Percentiles rank a stretch among this genome's conserved stretches.
Conservation (phyloP, 2,113 vertebrate genomes). For the Lophius piscatorius region DNA sequence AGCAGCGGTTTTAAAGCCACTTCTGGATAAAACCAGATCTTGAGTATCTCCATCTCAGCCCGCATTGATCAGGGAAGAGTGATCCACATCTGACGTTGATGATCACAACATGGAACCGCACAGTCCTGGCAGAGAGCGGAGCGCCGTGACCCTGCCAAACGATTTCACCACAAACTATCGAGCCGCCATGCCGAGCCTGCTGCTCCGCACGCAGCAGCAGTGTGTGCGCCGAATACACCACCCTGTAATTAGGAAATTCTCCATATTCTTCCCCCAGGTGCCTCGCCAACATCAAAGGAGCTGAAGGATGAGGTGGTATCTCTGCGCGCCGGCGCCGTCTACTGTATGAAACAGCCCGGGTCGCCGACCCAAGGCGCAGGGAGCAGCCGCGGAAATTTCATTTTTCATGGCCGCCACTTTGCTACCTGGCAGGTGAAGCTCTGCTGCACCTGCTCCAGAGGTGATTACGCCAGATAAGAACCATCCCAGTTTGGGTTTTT, state of each 20-base stretch:
- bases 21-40: no score
- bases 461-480: slow-evolving; percentile 44
- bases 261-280: slow-evolving; percentile 64
- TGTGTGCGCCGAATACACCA: slow-evolving; percentile 68
- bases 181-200: slow-evolving; percentile 40
- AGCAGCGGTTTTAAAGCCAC: no score
- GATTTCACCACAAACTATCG: slow-evolving; percentile 59
- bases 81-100: slow-evolving; percentile 65
- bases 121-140: slow-evolving; percentile 51
- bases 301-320: slow-evolving; percentile 68
- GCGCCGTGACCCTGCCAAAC: slow-evolving; percentile 42
- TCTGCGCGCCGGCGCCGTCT: slow-evolving; percentile 57
- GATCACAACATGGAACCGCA: slow-evolving; percentile 50
- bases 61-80: slow-evolving; percentile 38
- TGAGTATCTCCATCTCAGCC: no score
- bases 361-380: slow-evolving; percentile 61
- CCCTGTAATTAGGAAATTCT: slow-evolving; percentile 68
- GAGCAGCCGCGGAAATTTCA: slow-evolving; percentile 64
- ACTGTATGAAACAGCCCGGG: slow-evolving; percentile 56
- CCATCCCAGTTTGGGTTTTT: no score
- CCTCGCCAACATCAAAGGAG: slow-evolving; percentile 74
- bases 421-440: slow-evolving; percentile 58
- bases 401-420: slow-evolving; percentile 48
- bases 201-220: slow-evolving; percentile 26
- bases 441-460: slow-evolving; percentile 50